A percentile compares a stretch with the other conserved stretches of the same genome.
phyloP scores from a whole-genome alignment of 2,113 vertebrate genomes.

The Rattus norvegicus region GRCr8 NC_086025.1:34783501-34784000 shows the following conservation, averaged over 20 bases:
- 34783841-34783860: not conserved
- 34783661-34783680: too few relatives aligned
- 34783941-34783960: not conserved
- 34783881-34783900: not conserved
- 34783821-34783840: not conserved
- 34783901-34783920: not conserved
- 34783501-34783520: too few relatives aligned
- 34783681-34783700: too few relatives aligned
- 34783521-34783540: too few relatives aligned
- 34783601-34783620: too few relatives aligned
- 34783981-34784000: constrained; percentile 1
- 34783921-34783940: not conserved
- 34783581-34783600: too few relatives aligned
- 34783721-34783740: too few relatives aligned
- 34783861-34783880: not conserved
- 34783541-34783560: too few relatives aligned
- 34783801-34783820: not conserved
- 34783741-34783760: not conserved
- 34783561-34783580: too few relatives aligned
- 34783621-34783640: too few relatives aligned
- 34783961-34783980: not conserved
- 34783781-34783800: not conserved
- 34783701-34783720: too few relatives aligned
- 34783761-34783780: not conserved
- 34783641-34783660: too few relatives aligned